A percentile compares a stretch with the other conserved stretches of the same genome.
phyloP scores from a whole-genome alignment of 2,113 vertebrate genomes.

The Engraulis encrasicolus region DNA sequence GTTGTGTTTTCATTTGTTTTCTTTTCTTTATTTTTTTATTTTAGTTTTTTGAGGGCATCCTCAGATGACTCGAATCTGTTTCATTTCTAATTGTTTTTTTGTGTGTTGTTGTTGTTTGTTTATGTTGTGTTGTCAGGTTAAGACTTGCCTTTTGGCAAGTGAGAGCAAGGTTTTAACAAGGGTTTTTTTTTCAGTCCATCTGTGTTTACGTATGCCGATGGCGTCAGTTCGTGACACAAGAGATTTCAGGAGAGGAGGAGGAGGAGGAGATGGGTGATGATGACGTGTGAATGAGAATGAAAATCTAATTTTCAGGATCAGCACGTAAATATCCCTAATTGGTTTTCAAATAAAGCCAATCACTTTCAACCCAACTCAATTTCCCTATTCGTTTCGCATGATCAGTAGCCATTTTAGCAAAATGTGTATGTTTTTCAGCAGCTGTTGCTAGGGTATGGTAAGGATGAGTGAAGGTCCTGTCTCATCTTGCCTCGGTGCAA shows the following conservation, averaged over 20 bases:
- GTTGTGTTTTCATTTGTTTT: constrained; percentile 38
- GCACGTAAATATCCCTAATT: neutral
- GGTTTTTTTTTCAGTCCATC: neutral
- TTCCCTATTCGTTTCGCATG: neutral
- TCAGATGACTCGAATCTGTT: neutral
- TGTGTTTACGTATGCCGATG: neutral
- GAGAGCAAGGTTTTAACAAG: neutral
- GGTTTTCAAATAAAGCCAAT: neutral
- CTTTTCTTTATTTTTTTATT: constrained; percentile 25
- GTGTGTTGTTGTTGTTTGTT: neutral
- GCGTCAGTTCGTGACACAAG: constrained; percentile 1
- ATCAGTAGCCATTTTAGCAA: constrained; percentile 16
- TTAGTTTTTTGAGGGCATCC: neutral
- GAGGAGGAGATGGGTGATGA: no score
- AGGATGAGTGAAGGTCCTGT: constrained; percentile 33
- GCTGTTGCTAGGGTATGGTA: neutral
- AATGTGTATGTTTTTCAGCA: neutral
- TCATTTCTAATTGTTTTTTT: constrained; percentile 8
- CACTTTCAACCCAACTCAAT: neutral
- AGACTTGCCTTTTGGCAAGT: neutral
- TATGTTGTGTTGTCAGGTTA: neutral
- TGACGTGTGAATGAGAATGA: neutral
- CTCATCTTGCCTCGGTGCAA: constrained; percentile 42
- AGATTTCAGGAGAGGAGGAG: neutral
- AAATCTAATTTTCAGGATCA: neutral